Conservation (phyloP, 2,888 invertebrate genomes). For the Aleiodes testaceus region DNA sequence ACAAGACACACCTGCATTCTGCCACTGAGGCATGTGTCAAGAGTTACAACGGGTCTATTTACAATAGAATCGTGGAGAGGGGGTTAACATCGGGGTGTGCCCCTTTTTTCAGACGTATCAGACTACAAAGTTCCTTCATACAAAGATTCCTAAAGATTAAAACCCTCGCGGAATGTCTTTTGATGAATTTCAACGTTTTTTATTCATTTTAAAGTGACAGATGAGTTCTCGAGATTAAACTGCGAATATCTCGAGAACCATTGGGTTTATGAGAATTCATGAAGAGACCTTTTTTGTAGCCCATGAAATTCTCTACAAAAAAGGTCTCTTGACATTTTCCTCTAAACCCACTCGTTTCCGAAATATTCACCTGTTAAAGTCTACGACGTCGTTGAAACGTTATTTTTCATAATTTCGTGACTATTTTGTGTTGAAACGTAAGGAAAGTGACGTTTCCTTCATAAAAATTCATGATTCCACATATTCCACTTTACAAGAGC, state of each 20-base stretch:
- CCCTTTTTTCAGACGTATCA: constrained; percentile 7
- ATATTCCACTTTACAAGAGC: no score
- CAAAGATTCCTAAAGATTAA: constrained; percentile 9
- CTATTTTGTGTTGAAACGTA: no score
- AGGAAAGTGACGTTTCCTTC: no score
- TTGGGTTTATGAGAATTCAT: no score
- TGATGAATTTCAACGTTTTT: neutral
- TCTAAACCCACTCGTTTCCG: no score
- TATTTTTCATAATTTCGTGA: no score
- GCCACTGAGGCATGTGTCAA: constrained; percentile 25
- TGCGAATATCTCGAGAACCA: neutral
- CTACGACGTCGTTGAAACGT: no score
- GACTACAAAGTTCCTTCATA: constrained; percentile 8
- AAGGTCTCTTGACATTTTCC: no score
- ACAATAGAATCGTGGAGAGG: constrained; percentile 10
- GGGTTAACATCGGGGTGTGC: constrained; percentile 4
- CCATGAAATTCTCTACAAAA: no score
- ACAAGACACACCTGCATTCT: constrained; percentile 41
- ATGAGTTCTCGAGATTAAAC: neutral
- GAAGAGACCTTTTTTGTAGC: no score
- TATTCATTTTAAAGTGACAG: neutral
- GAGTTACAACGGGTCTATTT: constrained; percentile 32
- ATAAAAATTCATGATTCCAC: no score
- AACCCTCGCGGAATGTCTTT: constrained; percentile 7
- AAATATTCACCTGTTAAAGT: no score